Evolutionary conservation across 2,888 invertebrate genomes (phyloP).

Genomic region (Chloroclysta siterata): DNA sequence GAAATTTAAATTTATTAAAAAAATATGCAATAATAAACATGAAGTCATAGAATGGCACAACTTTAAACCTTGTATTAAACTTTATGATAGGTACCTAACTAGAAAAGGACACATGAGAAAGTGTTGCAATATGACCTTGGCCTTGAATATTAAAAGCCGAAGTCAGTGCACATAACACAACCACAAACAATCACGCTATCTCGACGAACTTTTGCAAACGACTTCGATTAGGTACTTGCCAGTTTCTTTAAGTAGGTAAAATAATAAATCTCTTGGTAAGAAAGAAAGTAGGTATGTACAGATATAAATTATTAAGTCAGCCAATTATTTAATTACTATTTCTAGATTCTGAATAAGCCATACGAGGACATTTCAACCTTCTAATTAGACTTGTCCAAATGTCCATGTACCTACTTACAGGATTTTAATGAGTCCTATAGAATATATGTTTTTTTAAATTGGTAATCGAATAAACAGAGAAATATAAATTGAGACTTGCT

Average conservation of each 20-base stretch:
- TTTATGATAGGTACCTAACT: conserved; percentile 16
- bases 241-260: neutral
- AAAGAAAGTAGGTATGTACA: too few species aligned
- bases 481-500: too few species aligned
- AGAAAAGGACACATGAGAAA: conserved; percentile 25
- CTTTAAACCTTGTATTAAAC: conserved; percentile 6
- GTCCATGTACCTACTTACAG: too few species aligned
- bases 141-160: conserved; percentile 25
- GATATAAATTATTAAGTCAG: neutral
- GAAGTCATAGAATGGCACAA: conserved; percentile 1
- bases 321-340: too few species aligned
- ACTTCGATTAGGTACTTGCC: neutral
- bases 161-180: conserved; percentile 12
- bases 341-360: too few species aligned
- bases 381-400: too few species aligned
- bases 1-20: conserved; percentile 1
- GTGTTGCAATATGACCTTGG: conserved; percentile 22
- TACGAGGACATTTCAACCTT: neutral
- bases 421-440: too few species aligned
- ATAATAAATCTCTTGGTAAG: too few species aligned
- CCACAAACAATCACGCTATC: conserved; percentile 4
- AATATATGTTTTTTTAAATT: too few species aligned
- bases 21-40: neutral
- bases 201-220: conserved; percentile 16
- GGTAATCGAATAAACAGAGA: too few species aligned